These are phyloP conservation scores for Idaea dimidiata DNA, from an alignment of 2,888 invertebrate species.

Conservation along the genomic window DNA sequence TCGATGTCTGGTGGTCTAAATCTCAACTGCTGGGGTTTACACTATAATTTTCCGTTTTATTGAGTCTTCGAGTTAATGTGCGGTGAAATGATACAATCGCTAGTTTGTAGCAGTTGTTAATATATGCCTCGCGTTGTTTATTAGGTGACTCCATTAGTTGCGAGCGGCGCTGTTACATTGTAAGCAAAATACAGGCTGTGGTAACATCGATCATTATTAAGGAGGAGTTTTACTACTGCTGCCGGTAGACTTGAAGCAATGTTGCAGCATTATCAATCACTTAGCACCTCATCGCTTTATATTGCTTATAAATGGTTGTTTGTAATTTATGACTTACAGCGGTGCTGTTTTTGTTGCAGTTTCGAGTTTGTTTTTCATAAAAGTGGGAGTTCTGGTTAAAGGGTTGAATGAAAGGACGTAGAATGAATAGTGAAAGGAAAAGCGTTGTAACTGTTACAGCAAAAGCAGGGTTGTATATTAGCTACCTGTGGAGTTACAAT, in stretches of 20 bases:
- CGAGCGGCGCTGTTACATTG: slow-evolving; percentile 13
- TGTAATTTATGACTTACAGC: not conserved
- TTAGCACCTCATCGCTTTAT: not conserved
- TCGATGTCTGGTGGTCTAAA: slow-evolving; percentile 49
- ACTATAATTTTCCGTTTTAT: slow-evolving; percentile 73
- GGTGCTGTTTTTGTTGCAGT: not conserved
- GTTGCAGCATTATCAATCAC: not conserved
- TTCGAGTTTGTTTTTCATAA: not conserved
- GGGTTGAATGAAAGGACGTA: not conserved
- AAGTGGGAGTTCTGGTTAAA: not conserved
- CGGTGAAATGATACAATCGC: slow-evolving; percentile 56
- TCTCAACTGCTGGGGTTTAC: slow-evolving; percentile 52
- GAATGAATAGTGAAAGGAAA: not conserved
- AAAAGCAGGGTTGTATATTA: slow-evolving; percentile 1
- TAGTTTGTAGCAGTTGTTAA: slow-evolving; percentile 42
- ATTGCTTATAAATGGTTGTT: not conserved
- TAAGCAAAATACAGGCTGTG: not conserved
- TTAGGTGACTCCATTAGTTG: slow-evolving; percentile 6
- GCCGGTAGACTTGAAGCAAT: not conserved
- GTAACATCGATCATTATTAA: not conserved
- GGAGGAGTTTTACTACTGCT: not conserved
- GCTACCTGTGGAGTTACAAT: slow-evolving; percentile 1
- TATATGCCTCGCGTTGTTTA: slow-evolving; percentile 36
- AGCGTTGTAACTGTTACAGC: not conserved
- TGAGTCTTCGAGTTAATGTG: slow-evolving; percentile 39